These are phyloP conservation scores for Dendrocincla fuliginosa DNA, from an alignment of 2,797 vertebrate species.

Conservation along the genomic window DNA sequence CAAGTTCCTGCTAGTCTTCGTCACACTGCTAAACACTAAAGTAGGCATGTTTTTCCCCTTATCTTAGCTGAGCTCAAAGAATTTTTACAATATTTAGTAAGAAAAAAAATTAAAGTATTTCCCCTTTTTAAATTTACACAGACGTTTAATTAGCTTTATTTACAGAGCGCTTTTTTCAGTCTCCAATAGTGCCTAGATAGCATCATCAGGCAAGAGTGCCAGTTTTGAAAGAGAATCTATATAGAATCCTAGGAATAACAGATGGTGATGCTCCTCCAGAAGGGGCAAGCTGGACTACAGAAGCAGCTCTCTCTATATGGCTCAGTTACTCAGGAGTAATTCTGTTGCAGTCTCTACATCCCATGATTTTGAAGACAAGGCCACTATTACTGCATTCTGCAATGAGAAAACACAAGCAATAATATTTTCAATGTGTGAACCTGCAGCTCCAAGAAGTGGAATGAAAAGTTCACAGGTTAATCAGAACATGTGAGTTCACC, in stretches of 20 bases:
- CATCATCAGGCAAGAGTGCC: slow-evolving; percentile 82
- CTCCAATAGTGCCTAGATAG: slow-evolving; percentile 83
- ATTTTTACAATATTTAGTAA: slow-evolving; percentile 88
- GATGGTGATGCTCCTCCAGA: slow-evolving; percentile 82
- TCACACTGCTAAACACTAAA: slow-evolving; percentile 81
- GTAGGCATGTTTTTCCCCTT: slow-evolving; percentile 79
- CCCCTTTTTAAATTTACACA: slow-evolving; percentile 91
- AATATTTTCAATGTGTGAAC: neutral
- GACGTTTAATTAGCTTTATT: slow-evolving; percentile 97
- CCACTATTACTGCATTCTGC: slow-evolving; percentile 99
- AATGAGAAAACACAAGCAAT: slow-evolving; percentile 56
- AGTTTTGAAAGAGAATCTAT: slow-evolving; percentile 89
- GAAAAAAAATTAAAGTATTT: slow-evolving; percentile 89
- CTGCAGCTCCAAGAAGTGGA: neutral
- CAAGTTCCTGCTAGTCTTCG: slow-evolving; percentile 79
- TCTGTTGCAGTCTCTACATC: slow-evolving; percentile 98
- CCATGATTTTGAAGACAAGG: slow-evolving; percentile 99
- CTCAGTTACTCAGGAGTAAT: slow-evolving; percentile 97
- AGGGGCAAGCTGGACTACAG: slow-evolving; percentile 76
- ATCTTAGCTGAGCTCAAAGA: slow-evolving; percentile 85
- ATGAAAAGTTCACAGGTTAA: neutral
- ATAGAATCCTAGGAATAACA: slow-evolving; percentile 86
- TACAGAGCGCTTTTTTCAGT: slow-evolving; percentile 89
- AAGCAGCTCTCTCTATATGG: slow-evolving; percentile 73
- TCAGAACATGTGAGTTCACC: neutral